Base-by-base conservation (phyloP, 1,140 invertebrate species). In the Drosophila athabasca region DNA sequence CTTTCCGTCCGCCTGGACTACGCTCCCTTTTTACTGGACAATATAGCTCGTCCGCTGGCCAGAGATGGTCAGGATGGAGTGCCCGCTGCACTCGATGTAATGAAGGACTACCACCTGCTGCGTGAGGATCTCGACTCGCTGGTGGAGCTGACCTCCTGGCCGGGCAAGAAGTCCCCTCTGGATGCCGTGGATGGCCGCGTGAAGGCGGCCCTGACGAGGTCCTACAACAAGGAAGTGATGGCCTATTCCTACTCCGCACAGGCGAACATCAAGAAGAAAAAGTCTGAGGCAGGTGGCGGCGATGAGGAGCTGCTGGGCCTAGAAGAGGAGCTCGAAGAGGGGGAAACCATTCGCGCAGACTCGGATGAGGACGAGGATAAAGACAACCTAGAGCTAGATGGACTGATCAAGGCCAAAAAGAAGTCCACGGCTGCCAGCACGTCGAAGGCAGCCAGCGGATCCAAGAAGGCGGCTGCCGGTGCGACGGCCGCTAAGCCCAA, bases 71-170 rank as follows among this genome's bases (percentile, higher is more conserved):
- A 79, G 2, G 96, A 97, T 4, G 97, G 96, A 44, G 95, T 98
- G 9, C 80, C 94, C 1, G 92, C 94, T 58, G 94, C 98, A 0
- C 90, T 99, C n/a, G 90, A 94, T 9, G 93, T 96, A 4, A 95
- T 99, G 93, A 95, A 95, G 78, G 91, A 94, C 9, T 99, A 99
- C 92, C 95, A 96, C 92, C 93, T 99, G 43, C 91, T 97, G 24
- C 95, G 97, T 72, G 98, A 99, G 78, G 98, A 99, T 92, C 93
- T 98, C 76, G 97, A 99, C 71, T 96, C 95, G 13, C 92, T 99
- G 8, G 92, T 95, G 9, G 98, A 99, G 90, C 82, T 99, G 13
- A 95, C 95, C 1, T 79, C 94, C n/a, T 99, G 97, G 97, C 95
- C 96, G 0, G 94, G 95, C 61, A 94, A 94, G 70, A 94, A 94